phyloP scores from a whole-genome alignment of 2,113 vertebrate species.

The Neogale vison region DNA sequence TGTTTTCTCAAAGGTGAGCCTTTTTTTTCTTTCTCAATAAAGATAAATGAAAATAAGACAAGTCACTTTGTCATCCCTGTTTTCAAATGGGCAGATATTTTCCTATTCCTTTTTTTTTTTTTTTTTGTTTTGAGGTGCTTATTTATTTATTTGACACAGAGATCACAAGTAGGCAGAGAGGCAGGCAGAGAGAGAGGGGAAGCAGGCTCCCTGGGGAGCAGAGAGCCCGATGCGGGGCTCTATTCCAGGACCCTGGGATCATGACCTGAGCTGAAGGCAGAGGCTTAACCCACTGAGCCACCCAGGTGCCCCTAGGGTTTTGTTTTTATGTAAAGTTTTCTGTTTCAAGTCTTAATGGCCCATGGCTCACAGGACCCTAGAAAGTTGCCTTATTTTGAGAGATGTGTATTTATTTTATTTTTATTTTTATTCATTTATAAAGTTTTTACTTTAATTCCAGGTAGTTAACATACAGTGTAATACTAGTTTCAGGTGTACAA shows the following conservation, averaged over 20 bases:
- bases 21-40: background rate
- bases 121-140: background rate
- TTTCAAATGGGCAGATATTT: background rate
- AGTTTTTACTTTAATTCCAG: background rate
- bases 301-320: background rate
- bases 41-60: background rate
- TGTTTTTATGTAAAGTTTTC: background rate
- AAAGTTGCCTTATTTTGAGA: background rate
- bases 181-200: too few species aligned
- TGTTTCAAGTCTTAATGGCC: background rate
- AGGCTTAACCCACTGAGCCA: too few species aligned
- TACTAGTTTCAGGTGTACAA: background rate
- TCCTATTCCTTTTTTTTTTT: background rate
- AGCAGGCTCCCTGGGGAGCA: too few species aligned
- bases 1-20: background rate
- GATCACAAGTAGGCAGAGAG: too few species aligned
- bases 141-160: too few species aligned
- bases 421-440: background rate
- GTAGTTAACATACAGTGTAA: background rate
- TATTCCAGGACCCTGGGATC: too few species aligned
- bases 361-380: background rate
- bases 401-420: background rate
- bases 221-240: too few species aligned
- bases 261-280: too few species aligned
- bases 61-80: background rate